Evolutionary conservation across 1,140 invertebrate genomes (phyloP).

Genomic region (Nasonia giraulti): DNA sequence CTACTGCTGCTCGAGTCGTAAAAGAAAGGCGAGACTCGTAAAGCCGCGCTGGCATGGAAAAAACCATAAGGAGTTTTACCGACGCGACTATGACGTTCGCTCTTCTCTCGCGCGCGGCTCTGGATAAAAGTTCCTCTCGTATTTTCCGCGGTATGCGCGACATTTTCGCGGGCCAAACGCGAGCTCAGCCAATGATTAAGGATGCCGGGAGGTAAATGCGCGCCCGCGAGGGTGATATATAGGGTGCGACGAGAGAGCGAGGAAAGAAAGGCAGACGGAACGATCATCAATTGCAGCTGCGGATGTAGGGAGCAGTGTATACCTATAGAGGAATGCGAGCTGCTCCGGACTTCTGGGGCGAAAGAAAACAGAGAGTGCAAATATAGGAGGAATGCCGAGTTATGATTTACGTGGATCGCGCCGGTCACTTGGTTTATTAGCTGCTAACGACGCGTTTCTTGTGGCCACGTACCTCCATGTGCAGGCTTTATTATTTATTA

Average conservation of each 20-base stretch:
- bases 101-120: no score
- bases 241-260: not conserved
- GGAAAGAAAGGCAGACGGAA: not conserved
- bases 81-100: not conserved
- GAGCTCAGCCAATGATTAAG: constrained; percentile 34
- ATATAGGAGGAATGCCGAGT: not conserved
- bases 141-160: not conserved
- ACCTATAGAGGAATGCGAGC: not conserved
- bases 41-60: not conserved
- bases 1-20: no score
- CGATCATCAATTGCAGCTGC: constrained; percentile 30
- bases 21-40: no score
- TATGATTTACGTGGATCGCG: not conserved
- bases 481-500: not conserved
- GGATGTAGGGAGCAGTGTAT: not conserved
- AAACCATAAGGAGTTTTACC: not conserved
- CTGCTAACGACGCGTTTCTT: not conserved
- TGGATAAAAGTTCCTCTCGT: no score
- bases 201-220: no score
- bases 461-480: not conserved
- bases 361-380: constrained; percentile 2
- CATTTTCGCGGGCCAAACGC: not conserved
- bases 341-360: not conserved
- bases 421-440: not conserved
- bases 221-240: no score